These are phyloP conservation scores for Coracias cyanogaster DNA, from an alignment of 2,797 vertebrate genomes.

Conservation along the genomic window DNA sequence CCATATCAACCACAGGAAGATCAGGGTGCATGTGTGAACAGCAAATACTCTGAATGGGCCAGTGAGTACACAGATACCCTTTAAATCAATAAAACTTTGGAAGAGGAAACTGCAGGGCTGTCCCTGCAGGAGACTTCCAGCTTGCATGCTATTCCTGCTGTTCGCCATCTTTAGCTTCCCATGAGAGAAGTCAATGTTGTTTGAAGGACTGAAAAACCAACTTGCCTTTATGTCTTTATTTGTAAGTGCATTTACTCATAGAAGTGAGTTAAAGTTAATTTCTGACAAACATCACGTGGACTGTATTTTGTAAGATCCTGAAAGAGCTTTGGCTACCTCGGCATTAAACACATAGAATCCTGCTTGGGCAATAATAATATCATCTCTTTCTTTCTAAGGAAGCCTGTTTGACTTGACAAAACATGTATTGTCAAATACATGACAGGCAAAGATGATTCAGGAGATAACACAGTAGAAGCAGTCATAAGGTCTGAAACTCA, in stretches of 20 bases:
- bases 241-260: neutral
- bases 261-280: slow-evolving; percentile 3
- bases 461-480: neutral
- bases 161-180: neutral
- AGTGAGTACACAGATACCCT: neutral
- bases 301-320: neutral
- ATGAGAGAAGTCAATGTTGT: neutral
- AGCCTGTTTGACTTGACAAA: slow-evolving; percentile 18
- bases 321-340: neutral
- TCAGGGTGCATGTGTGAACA: neutral
- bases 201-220: neutral
- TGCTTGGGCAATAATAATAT: neutral
- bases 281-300: neutral
- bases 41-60: neutral
- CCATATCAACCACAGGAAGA: neutral
- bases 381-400: slow-evolving; percentile 9
- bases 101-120: neutral
- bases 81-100: neutral
- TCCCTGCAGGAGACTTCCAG: neutral
- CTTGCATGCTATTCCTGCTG: neutral
- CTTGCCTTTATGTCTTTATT: neutral
- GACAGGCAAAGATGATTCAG: neutral
- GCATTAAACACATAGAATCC: neutral
- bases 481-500: neutral
- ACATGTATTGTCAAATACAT: neutral